phyloP scores from a whole-genome alignment of 2,888 invertebrate genomes.

The Actias luna region DNA sequence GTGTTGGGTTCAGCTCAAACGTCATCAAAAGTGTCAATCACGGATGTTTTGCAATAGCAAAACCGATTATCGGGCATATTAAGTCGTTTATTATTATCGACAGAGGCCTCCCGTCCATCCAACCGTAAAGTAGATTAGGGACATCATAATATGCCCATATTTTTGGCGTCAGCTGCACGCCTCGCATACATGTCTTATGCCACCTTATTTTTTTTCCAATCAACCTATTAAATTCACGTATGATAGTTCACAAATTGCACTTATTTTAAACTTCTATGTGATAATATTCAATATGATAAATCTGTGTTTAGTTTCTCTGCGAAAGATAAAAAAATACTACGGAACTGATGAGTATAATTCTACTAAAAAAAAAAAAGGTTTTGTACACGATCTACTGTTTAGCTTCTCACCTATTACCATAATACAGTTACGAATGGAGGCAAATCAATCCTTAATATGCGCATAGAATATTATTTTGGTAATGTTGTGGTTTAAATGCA shows the following conservation, averaged over 20 bases:
- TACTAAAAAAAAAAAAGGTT: too few species aligned
- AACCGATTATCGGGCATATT: conserved; percentile 80
- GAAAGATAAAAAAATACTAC: too few species aligned
- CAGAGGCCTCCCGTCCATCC: conserved; percentile 65
- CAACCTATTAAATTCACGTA: not conserved
- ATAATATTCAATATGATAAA: not conserved
- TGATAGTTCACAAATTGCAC: not conserved
- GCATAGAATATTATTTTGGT: too few species aligned
- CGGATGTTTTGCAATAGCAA: conserved; percentile 77
- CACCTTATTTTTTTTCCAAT: conserved; percentile 40
- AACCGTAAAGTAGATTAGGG: conserved; percentile 79
- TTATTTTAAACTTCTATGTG: not conserved
- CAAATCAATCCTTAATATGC: too few species aligned
- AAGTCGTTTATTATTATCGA: conserved; percentile 80
- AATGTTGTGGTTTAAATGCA: too few species aligned
- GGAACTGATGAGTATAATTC: too few species aligned
- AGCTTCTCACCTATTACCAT: too few species aligned
- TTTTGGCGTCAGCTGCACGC: conserved; percentile 79
- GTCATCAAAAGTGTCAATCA: conserved; percentile 79
- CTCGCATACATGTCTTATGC: conserved; percentile 56
- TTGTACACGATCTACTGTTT: too few species aligned
- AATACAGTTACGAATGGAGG: too few species aligned
- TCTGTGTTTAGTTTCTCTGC: too few species aligned
- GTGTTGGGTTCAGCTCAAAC: conserved; percentile 61
- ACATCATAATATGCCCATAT: conserved; percentile 78